A percentile compares a stretch with the other conserved stretches of the same genome.
phyloP scores from a whole-genome alignment of 2,888 invertebrate genomes.

The Agriopis aurantiaria region DNA sequence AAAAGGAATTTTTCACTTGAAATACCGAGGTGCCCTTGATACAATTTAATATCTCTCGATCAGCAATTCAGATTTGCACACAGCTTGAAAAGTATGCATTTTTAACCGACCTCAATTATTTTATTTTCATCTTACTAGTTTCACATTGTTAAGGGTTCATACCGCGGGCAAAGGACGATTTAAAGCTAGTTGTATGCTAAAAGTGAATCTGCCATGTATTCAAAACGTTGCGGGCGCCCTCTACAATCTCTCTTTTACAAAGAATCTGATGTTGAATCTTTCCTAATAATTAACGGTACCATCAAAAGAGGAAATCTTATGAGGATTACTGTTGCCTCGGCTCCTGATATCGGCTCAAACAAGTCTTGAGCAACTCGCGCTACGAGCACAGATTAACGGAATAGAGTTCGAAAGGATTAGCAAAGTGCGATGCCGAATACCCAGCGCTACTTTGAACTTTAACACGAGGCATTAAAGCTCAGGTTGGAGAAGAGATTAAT shows the following conservation, averaged over 20 bases:
- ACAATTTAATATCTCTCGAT: no score
- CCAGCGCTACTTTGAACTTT: slow-evolving; percentile 44
- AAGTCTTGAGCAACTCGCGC: slow-evolving; percentile 63
- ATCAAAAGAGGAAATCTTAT: slow-evolving; percentile 67
- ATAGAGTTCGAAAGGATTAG: slow-evolving; percentile 69
- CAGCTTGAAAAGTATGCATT: no score
- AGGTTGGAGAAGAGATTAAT: slow-evolving; percentile 36
- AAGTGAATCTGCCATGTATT: not conserved
- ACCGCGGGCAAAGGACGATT: no score
- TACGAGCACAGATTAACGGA: slow-evolving; percentile 67
- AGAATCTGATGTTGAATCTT: slow-evolving; percentile 42
- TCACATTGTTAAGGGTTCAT: no score
- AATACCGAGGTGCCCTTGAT: no score
- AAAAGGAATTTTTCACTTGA: no score
- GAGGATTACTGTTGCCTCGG: slow-evolving; percentile 60
- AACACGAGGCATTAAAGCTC: slow-evolving; percentile 37
- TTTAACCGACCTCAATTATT: no score
- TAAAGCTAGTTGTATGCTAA: no score
- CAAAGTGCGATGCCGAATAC: slow-evolving; percentile 50
- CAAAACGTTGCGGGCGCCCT: not conserved
- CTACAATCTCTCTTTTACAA: slow-evolving; percentile 34
- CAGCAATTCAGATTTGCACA: no score
- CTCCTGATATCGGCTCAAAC: slow-evolving; percentile 63
- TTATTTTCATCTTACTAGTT: no score
- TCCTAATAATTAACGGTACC: slow-evolving; percentile 64